A percentile compares a stretch with the other conserved stretches of the same genome.
Conservation (phyloP, 2,113 vertebrate species). For the Triplophysa dalaica region DNA sequence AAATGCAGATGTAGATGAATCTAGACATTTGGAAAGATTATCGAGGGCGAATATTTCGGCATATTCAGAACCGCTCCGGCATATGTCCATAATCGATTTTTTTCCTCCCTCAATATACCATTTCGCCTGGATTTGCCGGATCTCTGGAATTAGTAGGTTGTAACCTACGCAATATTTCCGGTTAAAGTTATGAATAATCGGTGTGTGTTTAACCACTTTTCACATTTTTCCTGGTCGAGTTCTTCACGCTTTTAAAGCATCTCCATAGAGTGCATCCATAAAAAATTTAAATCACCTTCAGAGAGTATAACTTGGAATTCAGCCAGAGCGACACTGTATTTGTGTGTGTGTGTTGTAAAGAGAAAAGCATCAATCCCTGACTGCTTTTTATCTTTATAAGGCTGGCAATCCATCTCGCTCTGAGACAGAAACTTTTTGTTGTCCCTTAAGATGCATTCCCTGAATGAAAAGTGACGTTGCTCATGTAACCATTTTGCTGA, state of each 20-base stretch:
- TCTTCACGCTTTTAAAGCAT: constrained; percentile 10
- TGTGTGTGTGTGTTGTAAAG: background rate
- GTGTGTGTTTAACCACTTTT: constrained; percentile 15
- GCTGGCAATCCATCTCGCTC: background rate
- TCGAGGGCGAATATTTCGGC: no score
- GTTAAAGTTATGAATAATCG: constrained; percentile 2
- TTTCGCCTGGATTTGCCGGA: background rate
- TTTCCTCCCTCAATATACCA: background rate
- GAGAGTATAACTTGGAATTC: constrained; percentile 13
- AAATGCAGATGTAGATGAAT: no score
- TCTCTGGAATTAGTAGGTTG: no score
- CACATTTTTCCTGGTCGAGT: background rate
- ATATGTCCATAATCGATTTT: background rate
- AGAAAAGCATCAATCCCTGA: constrained; percentile 18
- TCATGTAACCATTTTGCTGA: constrained; percentile 30
- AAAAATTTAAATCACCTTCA: constrained; percentile 28
- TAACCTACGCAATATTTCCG: background rate
- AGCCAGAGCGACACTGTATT: constrained; percentile 6
- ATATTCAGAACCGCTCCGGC: background rate
- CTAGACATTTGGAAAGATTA: no score
- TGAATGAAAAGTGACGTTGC: constrained; percentile 23
- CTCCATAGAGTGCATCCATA: constrained; percentile 19
- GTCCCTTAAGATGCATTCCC: constrained; percentile 15
- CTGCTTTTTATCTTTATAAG: background rate
- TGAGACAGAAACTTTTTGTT: background rate